Evolutionary conservation across 2,797 vertebrate genomes (phyloP).

Genomic region (Tinamus major): DNA sequence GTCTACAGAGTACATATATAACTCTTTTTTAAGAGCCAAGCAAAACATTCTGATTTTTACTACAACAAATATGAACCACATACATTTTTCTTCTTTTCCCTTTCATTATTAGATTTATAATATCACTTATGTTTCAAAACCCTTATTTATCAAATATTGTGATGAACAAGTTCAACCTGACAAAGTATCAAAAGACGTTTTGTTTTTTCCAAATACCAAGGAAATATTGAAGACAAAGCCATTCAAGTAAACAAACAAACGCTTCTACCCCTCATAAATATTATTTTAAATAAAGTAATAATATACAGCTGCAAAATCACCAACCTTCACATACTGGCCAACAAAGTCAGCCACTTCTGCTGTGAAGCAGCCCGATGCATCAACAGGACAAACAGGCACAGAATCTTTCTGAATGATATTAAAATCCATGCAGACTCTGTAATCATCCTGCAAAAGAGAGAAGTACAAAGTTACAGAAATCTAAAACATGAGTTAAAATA

Average conservation of each 20-base stretch:
- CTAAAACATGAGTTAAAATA: background rate
- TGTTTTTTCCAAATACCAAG: background rate
- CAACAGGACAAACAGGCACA: slow-evolving; percentile 92
- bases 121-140: background rate
- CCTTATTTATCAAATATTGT: background rate
- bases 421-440: slow-evolving; percentile 93
- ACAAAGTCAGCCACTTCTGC: slow-evolving; percentile 92
- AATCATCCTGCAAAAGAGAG: slow-evolving; percentile 87
- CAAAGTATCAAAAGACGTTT: background rate
- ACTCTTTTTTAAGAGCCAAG: background rate
- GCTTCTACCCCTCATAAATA: background rate
- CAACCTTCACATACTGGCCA: slow-evolving; percentile 97
- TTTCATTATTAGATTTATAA: background rate
- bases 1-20: background rate
- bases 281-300: background rate
- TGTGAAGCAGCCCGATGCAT: slow-evolving; percentile 94
- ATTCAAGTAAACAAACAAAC: background rate
- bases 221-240: background rate
- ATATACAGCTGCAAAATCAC: slow-evolving; percentile 35
- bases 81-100: background rate
- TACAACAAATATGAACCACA: background rate
- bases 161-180: background rate
- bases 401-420: slow-evolving; percentile 94
- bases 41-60: background rate
- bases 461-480: background rate